A percentile compares a stretch with the other conserved stretches of the same genome.
These are phyloP conservation scores for Gobius niger DNA, from an alignment of 2,113 vertebrate species.

Conservation along the genomic window DNA sequence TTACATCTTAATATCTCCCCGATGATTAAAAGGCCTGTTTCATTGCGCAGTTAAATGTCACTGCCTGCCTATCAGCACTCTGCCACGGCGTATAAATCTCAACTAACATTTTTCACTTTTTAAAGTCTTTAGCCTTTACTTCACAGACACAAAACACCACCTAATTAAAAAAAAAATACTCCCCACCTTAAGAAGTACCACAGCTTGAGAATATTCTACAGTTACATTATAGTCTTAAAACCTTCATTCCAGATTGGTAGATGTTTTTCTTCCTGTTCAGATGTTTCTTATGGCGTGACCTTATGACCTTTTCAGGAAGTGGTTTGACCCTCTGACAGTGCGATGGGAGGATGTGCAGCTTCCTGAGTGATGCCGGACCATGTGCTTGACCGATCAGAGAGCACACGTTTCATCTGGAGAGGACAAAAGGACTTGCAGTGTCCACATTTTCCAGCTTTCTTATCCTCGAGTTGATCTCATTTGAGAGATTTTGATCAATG, in stretches of 20 bases:
- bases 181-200: background rate
- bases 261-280: background rate
- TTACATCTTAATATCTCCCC: background rate
- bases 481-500: too few species aligned
- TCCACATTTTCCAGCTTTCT: too few species aligned
- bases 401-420: background rate
- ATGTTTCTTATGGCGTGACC: background rate
- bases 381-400: background rate
- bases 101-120: too few species aligned
- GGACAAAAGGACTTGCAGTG: too few species aligned
- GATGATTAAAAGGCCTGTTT: background rate
- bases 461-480: too few species aligned
- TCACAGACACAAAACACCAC: too few species aligned
- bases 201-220: too few species aligned
- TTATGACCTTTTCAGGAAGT: slow-evolving; percentile 18
- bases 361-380: background rate
- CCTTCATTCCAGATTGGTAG: too few species aligned
- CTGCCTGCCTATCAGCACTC: background rate
- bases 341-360: background rate
- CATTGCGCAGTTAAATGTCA: background rate
- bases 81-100: too few species aligned
- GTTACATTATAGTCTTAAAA: background rate
- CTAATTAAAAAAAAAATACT: background rate
- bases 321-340: slow-evolving; percentile 44
- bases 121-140: too few species aligned